phyloP scores from a whole-genome alignment of 30 jellyfish, hydroid and myxozoan genomes.

The Hydractinia echinata region DNA sequence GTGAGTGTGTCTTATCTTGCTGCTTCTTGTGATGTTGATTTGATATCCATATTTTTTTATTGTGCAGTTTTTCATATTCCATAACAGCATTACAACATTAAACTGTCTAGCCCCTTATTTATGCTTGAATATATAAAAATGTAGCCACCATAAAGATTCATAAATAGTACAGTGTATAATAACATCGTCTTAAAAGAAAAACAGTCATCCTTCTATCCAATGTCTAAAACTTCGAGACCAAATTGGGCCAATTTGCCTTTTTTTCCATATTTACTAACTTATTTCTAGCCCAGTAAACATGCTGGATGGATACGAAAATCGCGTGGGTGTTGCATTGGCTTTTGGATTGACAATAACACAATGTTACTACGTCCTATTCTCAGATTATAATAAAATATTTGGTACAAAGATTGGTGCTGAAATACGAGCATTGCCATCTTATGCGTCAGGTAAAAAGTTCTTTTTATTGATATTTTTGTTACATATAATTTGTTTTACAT shows the following conservation, averaged over 20 bases:
- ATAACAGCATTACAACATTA: too few relatives aligned
- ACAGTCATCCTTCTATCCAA: too few relatives aligned
- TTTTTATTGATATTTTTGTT: neutral
- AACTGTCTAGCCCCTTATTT: too few relatives aligned
- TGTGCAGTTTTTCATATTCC: too few relatives aligned
- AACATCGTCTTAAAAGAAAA: too few relatives aligned
- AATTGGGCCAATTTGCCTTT: too few relatives aligned
- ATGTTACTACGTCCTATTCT: slow-evolving; percentile 40
- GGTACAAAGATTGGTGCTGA: slow-evolving; percentile 37
- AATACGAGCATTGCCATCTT: slow-evolving; percentile 39
- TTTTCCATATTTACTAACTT: neutral
- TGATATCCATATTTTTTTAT: neutral
- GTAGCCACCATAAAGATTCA: too few relatives aligned
- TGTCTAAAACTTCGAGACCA: too few relatives aligned
- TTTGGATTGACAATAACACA: slow-evolving; percentile 54
- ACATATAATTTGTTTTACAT: neutral
- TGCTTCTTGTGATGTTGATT: neutral
- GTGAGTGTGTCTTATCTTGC: slow-evolving; percentile 16
- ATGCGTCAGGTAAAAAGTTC: slow-evolving; percentile 42
- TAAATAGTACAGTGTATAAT: too few relatives aligned
- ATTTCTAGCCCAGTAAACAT: slow-evolving; percentile 67
- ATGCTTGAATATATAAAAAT: too few relatives aligned
- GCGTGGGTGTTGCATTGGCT: slow-evolving; percentile 65
- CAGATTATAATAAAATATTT: slow-evolving; percentile 26
- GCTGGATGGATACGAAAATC: slow-evolving; percentile 77